phyloP scores from a whole-genome alignment of 1,140 invertebrate genomes.

The Drosophila navojoa region DNA sequence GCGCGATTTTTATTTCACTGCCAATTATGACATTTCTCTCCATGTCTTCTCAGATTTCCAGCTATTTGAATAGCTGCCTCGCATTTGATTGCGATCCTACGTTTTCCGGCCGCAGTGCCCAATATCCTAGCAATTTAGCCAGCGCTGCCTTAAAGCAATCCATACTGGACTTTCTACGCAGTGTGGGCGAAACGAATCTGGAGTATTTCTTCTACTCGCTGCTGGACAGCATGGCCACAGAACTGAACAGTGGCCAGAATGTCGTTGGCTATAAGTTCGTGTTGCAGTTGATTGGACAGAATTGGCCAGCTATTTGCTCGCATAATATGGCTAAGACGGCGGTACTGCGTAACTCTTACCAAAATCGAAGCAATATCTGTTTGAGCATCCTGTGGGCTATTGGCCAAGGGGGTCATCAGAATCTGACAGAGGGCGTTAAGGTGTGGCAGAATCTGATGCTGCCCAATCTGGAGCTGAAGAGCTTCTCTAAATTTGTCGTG shows the following conservation, averaged over 20 bases:
- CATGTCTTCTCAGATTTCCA: conserved; percentile 43
- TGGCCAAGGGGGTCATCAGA: conserved; percentile 89
- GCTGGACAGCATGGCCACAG: conserved; percentile 85
- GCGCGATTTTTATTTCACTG: too few species aligned
- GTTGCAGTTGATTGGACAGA: conserved; percentile 88
- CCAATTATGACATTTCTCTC: background rate
- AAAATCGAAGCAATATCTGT: conserved; percentile 91
- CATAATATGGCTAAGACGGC: conserved; percentile 87
- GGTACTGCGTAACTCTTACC: conserved; percentile 89
- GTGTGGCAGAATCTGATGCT: conserved; percentile 93
- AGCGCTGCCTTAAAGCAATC: conserved; percentile 46
- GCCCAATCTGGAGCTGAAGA: conserved; percentile 89
- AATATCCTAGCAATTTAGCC: conserved; percentile 73
- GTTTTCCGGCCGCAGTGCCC: conserved; percentile 69
- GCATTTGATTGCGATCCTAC: conserved; percentile 72
- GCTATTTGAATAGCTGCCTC: conserved; percentile 62
- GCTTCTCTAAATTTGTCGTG: conserved; percentile 88
- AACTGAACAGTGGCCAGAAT: conserved; percentile 75
- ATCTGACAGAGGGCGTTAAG: conserved; percentile 89
- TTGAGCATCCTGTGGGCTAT: conserved; percentile 91
- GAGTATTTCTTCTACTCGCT: conserved; percentile 87
- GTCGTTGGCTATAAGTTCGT: conserved; percentile 89
- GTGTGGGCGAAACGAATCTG: conserved; percentile 84
- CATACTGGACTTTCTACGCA: conserved; percentile 78
- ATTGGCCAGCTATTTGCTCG: conserved; percentile 87